phyloP scores from a whole-genome alignment of 1,140 invertebrate species.

The Parasteatoda tepidariorum region DNA sequence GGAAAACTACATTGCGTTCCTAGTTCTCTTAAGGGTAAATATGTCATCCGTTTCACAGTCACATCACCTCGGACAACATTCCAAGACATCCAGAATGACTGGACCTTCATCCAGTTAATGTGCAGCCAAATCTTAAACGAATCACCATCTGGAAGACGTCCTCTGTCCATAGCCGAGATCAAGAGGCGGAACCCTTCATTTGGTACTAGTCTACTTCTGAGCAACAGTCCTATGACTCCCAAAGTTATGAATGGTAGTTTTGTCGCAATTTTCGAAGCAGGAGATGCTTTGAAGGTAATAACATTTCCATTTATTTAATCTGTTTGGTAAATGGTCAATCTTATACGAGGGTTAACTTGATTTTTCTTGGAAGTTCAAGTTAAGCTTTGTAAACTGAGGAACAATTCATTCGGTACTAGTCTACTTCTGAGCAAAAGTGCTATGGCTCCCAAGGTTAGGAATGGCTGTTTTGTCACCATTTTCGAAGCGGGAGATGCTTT shows the following conservation, averaged over 20 bases:
- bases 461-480: constrained; percentile 94
- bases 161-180: constrained; percentile 74
- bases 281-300: constrained; percentile 76
- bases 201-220: constrained; percentile 90
- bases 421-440: constrained; percentile 90
- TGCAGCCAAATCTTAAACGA: constrained; percentile 76
- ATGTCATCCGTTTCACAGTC: constrained; percentile 93
- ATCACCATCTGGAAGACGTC: constrained; percentile 40
- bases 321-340: too few species aligned
- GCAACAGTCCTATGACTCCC: constrained; percentile 94
- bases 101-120: constrained; percentile 86
- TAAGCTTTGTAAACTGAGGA: too few species aligned
- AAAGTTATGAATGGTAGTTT: constrained; percentile 98
- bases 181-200: constrained; percentile 81
- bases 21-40: constrained; percentile 75
- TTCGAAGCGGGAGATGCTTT: constrained; percentile 83
- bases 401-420: constrained; percentile 89
- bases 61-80: constrained; percentile 91
- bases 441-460: constrained; percentile 96
- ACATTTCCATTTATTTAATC: too few species aligned
- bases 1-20: constrained; percentile 72
- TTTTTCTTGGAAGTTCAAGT: too few species aligned
- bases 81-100: constrained; percentile 87
- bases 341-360: too few species aligned
- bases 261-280: constrained; percentile 92